Evolutionary conservation across 2,113 vertebrate genomes (phyloP).

Genomic region (Aplodontia rufa): DNA sequence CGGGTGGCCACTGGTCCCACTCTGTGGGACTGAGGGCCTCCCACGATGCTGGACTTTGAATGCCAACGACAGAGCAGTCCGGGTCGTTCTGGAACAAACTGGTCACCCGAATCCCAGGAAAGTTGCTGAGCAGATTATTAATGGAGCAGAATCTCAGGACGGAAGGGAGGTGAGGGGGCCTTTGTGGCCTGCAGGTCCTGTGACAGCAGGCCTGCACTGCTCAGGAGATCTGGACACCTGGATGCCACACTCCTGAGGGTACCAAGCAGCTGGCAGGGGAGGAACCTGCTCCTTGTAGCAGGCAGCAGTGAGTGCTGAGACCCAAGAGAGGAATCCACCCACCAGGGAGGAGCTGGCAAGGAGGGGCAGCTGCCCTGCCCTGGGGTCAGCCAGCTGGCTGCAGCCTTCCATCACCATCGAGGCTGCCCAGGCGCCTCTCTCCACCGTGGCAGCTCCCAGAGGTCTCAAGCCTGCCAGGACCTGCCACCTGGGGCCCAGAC

Average conservation of each 20-base stretch:
- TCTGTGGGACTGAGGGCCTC: not conserved
- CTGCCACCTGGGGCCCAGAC: not conserved
- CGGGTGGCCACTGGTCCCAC: not conserved
- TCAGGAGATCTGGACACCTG: not conserved
- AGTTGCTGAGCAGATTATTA: accelerated
- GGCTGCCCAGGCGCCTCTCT: not conserved
- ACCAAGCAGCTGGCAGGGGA: not conserved
- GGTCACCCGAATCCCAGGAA: not conserved
- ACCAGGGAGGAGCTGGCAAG: not conserved
- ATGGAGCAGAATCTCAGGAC: not conserved
- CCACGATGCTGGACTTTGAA: not conserved
- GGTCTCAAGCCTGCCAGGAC: not conserved
- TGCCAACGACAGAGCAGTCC: not conserved
- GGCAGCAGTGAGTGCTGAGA: not conserved
- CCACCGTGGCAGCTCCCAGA: not conserved
- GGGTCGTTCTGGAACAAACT: not conserved
- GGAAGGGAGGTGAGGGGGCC: not conserved
- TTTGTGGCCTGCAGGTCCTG: not conserved
- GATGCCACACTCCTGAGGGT: not conserved
- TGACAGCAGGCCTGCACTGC: not conserved
- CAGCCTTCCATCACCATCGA: not conserved
- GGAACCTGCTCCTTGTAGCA: not conserved
- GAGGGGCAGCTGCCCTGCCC: accelerated
- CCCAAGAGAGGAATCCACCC: not conserved
- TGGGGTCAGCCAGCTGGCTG: no score